phyloP scores from a whole-genome alignment of 35 echinoderm and acorn worm species.

The Diadema setosum region DNA sequence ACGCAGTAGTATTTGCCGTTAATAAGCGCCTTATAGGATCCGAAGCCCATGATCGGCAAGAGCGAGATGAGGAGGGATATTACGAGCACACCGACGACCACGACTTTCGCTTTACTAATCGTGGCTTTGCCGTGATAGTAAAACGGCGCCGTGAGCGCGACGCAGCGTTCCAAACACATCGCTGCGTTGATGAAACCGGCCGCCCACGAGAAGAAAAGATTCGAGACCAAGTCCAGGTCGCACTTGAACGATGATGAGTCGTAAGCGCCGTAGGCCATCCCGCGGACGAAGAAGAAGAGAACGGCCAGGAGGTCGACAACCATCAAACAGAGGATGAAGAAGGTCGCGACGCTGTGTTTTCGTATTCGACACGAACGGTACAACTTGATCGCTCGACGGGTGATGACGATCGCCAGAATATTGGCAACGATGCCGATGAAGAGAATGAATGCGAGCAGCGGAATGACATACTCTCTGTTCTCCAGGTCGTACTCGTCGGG shows the following conservation, averaged over 20 bases:
- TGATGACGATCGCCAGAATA: slow-evolving; percentile 18
- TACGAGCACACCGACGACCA: background rate
- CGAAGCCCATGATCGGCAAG: slow-evolving; percentile 40
- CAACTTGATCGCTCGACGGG: background rate
- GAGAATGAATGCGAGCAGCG: background rate
- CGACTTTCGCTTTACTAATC: slow-evolving; percentile 10
- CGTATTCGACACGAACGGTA: background rate
- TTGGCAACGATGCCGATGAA: slow-evolving; percentile 12
- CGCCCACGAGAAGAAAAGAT: slow-evolving; percentile 48
- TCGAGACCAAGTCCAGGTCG: slow-evolving; percentile 15
- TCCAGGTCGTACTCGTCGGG: background rate
- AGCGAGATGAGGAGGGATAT: background rate
- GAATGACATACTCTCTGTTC: background rate
- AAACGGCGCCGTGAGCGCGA: slow-evolving; percentile 41
- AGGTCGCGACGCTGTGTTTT: background rate
- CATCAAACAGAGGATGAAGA: slow-evolving; percentile 9
- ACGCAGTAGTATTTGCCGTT: slow-evolving; percentile 6
- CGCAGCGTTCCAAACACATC: slow-evolving; percentile 42
- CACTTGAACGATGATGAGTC: slow-evolving; percentile 16
- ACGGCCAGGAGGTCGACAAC: slow-evolving; percentile 20
- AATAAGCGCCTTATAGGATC: slow-evolving; percentile 27
- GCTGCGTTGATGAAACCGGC: slow-evolving; percentile 44
- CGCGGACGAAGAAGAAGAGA: slow-evolving; percentile 35
- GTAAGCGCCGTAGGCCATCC: slow-evolving; percentile 7
- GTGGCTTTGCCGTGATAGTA: slow-evolving; percentile 42